phyloP scores from a whole-genome alignment of 2,797 vertebrate genomes.

The Emydoidea blandingii region DNA sequence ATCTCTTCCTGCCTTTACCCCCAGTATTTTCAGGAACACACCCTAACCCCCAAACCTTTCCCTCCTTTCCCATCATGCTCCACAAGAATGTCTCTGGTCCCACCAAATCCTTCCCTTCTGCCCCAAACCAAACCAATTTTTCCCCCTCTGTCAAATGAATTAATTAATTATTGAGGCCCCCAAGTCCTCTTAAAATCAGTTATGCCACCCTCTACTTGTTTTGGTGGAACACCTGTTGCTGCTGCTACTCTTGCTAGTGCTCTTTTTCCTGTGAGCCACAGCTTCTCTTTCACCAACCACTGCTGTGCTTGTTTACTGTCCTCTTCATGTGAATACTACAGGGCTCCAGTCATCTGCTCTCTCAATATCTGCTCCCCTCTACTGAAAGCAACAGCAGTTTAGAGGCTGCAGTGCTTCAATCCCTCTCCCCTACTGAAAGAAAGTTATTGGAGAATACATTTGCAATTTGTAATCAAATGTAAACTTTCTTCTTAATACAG shows the following conservation, averaged over 20 bases:
- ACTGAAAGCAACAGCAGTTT: not conserved
- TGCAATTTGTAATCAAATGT: constrained; percentile 25
- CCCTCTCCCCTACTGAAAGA: not conserved
- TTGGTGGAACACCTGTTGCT: not conserved
- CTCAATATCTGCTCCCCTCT: too few species aligned
- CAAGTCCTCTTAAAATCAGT: not conserved
- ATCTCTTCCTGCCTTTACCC: not conserved
- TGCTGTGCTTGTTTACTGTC: too few species aligned
- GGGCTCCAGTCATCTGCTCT: too few species aligned
- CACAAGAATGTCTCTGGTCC: not conserved
- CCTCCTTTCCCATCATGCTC: not conserved
- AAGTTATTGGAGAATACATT: constrained; percentile 31
- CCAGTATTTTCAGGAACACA: not conserved
- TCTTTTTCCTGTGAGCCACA: not conserved
- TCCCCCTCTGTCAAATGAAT: not conserved
- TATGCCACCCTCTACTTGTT: not conserved
- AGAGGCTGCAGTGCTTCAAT: not conserved
- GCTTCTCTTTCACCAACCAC: not conserved
- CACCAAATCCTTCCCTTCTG: not conserved
- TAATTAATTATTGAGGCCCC: not conserved
- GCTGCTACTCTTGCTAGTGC: not conserved
- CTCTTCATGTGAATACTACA: too few species aligned
- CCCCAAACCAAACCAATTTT: not conserved
- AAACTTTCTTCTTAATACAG: not conserved
- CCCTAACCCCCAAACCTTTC: not conserved